A percentile compares a stretch with the other conserved stretches of the same genome.
Conservation (phyloP, 2,113 vertebrate species). For the Mastomys natalensis region DNA sequence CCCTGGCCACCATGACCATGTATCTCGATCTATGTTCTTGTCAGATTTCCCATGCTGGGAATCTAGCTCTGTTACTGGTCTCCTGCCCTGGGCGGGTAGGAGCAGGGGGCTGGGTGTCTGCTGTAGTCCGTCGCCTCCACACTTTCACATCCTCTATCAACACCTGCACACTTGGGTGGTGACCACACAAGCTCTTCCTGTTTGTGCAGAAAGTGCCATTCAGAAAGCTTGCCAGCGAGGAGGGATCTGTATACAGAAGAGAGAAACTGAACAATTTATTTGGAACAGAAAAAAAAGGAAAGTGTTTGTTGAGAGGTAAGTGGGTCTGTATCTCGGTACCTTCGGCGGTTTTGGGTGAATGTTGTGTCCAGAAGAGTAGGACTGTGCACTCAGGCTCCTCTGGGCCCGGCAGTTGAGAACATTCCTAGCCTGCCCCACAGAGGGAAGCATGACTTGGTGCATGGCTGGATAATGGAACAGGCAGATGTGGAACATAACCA, state of each 20-base stretch:
- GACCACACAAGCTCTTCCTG: conserved; percentile 78
- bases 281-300: not conserved
- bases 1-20: not conserved
- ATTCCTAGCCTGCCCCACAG: fast-evolving
- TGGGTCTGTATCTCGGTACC: fast-evolving
- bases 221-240: conserved; percentile 53
- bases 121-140: conserved; percentile 60
- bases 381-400: not conserved
- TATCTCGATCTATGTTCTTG: not conserved
- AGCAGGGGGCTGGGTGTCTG: not conserved
- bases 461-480: not conserved
- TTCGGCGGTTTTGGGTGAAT: not conserved
- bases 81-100: not conserved
- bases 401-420: not conserved
- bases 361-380: too few relatives aligned
- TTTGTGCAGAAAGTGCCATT: conserved; percentile 77
- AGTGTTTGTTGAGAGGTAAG: conserved; percentile 57
- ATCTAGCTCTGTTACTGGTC: not conserved
- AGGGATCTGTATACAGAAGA: not conserved
- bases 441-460: not conserved
- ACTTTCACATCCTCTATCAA: conserved; percentile 81
- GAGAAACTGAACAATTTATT: not conserved
- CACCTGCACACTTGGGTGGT: conserved; percentile 75
- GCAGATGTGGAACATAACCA: not conserved
- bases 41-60: not conserved